Percentiles rank a stretch among this genome's conserved stretches.
Conservation (phyloP, 2,888 invertebrate genomes). For the Gnatocerus cornutus region DNA sequence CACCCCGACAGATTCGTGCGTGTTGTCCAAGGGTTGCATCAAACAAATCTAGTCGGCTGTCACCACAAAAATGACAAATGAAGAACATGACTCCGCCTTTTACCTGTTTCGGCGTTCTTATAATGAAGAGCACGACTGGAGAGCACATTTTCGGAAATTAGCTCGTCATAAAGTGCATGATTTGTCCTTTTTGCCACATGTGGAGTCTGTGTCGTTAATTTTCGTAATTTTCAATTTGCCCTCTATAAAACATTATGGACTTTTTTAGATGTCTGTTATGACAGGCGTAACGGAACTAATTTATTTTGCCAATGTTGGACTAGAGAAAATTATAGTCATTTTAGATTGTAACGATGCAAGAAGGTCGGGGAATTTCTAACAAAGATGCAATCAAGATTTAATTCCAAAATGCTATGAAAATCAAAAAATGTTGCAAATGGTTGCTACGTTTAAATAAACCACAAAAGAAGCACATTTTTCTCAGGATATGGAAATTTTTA, state of each 20-base stretch:
- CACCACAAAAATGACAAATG: conserved; percentile 44
- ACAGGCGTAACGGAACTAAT: conserved; percentile 31
- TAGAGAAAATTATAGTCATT: conserved; percentile 30
- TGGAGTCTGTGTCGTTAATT: background rate
- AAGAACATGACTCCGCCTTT: conserved; percentile 33
- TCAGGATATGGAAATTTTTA: too few relatives aligned
- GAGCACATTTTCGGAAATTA: conserved; percentile 39
- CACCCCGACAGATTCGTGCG: conserved; percentile 24
- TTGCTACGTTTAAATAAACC: too few relatives aligned
- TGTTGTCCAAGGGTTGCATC: conserved; percentile 37
- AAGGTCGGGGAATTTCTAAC: background rate
- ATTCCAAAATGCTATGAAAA: too few relatives aligned
- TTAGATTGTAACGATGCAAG: conserved; percentile 11
- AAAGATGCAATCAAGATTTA: too few relatives aligned
- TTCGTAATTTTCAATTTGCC: conserved; percentile 13
- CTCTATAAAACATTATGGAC: background rate
- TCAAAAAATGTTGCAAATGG: too few relatives aligned
- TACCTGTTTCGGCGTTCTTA: conserved; percentile 32
- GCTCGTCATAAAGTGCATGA: conserved; percentile 32
- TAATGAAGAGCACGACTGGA: conserved; percentile 30
- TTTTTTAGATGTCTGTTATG: conserved; percentile 17
- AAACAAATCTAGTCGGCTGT: conserved; percentile 42
- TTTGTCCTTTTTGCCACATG: conserved; percentile 33
- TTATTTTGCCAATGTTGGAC: conserved; percentile 22
- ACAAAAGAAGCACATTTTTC: too few relatives aligned